Base-by-base conservation (phyloP, 2,113 vertebrate genomes). In the Siniperca chuatsi region DNA sequence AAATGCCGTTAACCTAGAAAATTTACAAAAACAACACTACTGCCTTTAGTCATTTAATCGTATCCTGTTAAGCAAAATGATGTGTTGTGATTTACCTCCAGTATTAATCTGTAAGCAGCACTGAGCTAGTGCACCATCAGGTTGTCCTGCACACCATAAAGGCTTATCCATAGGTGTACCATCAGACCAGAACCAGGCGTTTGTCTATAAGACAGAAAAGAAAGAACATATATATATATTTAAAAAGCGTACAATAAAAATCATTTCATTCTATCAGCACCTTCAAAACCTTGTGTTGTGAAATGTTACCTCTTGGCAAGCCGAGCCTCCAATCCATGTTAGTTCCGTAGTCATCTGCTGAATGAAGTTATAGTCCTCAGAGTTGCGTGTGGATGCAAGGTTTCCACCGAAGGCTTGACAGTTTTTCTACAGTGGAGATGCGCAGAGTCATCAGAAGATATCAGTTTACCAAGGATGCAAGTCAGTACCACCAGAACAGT, bases 101-200 rank as follows among this genome's bases (percentile, higher is more conserved):
- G 2, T 3, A 46, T 25, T 67, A 1, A 67, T 46, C 65, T 46
- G 42, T 21, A 67, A 0, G n/a, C 42, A 25, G 23, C 65, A 67
- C 3, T 25, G 2, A 1, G 16, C 42, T 4, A 1, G 23, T 1
- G 2, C 6, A 66, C 6, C 3, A 7, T 44, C 40, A 44, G 64
- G 64, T 66, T 66, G 2, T 6, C 0, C 2, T 1, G 20, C 2
- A 66, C 64, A 66, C 64, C 65, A 67, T 6, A 0, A 7, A 0
- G 0, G 3, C 16, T 1, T 46, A 67, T 8, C 11, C 5, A 25
- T 8, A 15, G 6, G 0, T n/a, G 5, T 1, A 44, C 23, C 65
- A 25, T 16, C 42, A 46, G 0, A 46, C 65, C 65, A 67, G 12
- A 67, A 46, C 65, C 23, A 67, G 46, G 0, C 13, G 4, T 0